These are phyloP conservation scores for Agelas oroides DNA, from an alignment of 37 sponge, comb jelly and placozoan species.

Conservation along the genomic window DNA sequence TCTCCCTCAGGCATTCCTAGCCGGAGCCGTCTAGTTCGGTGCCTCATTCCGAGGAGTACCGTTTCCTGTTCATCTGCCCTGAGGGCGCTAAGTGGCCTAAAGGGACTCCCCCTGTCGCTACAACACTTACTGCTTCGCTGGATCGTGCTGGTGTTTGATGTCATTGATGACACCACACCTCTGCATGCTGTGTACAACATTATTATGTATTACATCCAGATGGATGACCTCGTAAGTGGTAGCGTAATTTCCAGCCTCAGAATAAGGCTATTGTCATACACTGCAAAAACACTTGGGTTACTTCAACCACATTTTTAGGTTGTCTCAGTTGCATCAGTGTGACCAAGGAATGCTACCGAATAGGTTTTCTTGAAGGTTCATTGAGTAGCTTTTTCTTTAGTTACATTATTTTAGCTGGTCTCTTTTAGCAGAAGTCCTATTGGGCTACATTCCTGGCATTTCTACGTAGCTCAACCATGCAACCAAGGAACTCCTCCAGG, in stretches of 20 bases:
- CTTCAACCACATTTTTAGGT: no score
- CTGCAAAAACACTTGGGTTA: no score
- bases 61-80: constrained; percentile 38
- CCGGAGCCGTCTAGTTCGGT: constrained; percentile 6
- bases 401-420: no score
- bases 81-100: constrained; percentile 28
- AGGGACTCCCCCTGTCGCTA: constrained; percentile 4
- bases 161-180: constrained; percentile 15
- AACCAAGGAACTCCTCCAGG: no score
- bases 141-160: constrained; percentile 57
- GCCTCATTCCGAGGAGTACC: constrained; percentile 48
- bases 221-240: constrained; percentile 40
- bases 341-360: no score
- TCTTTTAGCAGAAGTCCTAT: no score
- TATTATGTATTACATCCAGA: constrained; percentile 26
- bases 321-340: no score
- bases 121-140: constrained; percentile 43
- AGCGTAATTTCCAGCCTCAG: neutral
- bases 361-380: no score
- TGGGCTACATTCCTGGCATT: no score
- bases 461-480: no score
- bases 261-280: neutral
- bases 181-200: constrained; percentile 42
- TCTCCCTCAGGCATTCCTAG: neutral
- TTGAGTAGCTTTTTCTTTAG: no score